phyloP scores from a whole-genome alignment of 2,888 invertebrate species.

The Eupeodes latifasciatus region DNA sequence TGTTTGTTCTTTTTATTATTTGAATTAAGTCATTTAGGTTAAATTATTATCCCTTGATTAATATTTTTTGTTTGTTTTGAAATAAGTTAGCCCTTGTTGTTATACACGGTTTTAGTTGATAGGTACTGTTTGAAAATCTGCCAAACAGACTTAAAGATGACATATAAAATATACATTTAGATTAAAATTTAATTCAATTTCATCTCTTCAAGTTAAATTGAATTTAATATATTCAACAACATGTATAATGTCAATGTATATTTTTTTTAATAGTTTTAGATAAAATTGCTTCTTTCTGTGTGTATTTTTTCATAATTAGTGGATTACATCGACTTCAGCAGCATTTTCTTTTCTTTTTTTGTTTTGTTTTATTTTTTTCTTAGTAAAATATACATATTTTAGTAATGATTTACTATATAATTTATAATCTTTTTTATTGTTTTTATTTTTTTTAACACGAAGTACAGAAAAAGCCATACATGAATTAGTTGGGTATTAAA shows the following conservation, averaged over 20 bases:
- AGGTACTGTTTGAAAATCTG: slow-evolving; percentile 55
- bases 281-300: slow-evolving; percentile 23
- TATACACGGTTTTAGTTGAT: slow-evolving; percentile 19
- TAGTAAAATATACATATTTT: slow-evolving; percentile 57
- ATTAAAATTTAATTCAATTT: slow-evolving; percentile 62
- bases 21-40: slow-evolving; percentile 40
- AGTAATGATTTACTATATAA: slow-evolving; percentile 29
- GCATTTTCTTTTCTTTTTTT: slow-evolving; percentile 34
- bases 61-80: slow-evolving; percentile 18
- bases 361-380: neutral
- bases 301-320: slow-evolving; percentile 36
- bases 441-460: neutral
- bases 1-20: slow-evolving; percentile 28
- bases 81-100: slow-evolving; percentile 15
- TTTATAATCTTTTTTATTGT: neutral
- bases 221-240: slow-evolving; percentile 40
- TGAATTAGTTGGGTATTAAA: slow-evolving; percentile 4
- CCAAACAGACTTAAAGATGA: slow-evolving; percentile 62
- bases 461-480: slow-evolving; percentile 26
- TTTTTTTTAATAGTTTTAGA: slow-evolving; percentile 24
- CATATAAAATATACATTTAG: slow-evolving; percentile 76
- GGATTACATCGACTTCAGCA: slow-evolving; percentile 68
- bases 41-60: neutral
- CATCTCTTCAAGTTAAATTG: slow-evolving; percentile 35
- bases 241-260: neutral